Evolutionary conservation across 2,797 vertebrate genomes (phyloP).

Genomic region (Hirundo rustica): DNA sequence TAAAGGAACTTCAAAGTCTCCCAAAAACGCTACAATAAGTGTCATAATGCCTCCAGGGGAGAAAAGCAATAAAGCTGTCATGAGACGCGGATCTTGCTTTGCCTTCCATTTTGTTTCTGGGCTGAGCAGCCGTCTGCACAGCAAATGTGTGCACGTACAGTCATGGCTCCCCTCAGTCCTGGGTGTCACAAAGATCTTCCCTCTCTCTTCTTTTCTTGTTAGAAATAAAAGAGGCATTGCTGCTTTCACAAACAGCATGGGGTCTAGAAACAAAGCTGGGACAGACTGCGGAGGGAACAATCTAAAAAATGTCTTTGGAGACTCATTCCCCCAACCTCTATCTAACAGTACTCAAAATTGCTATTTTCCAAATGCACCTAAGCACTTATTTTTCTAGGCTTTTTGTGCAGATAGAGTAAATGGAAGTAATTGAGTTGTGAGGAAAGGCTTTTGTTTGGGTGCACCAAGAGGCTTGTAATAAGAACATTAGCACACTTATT

Average conservation of each 20-base stretch:
- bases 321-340: neutral
- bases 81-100: neutral
- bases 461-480: slow-evolving; percentile 6
- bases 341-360: neutral
- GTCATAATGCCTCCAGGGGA: slow-evolving; percentile 40
- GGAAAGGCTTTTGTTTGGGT: neutral
- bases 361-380: slow-evolving; percentile 7
- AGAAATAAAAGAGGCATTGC: neutral
- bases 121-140: neutral
- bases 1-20: slow-evolving; percentile 67
- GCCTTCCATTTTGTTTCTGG: slow-evolving; percentile 53
- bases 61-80: slow-evolving; percentile 50
- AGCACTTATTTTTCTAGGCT: neutral
- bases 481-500: slow-evolving; percentile 46
- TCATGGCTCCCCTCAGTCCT: neutral
- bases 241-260: neutral
- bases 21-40: slow-evolving; percentile 54
- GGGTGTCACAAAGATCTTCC: neutral
- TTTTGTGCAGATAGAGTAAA: slow-evolving; percentile 2
- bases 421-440: slow-evolving; percentile 43
- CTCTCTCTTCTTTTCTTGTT: neutral
- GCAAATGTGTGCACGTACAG: neutral
- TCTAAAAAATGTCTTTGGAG: neutral
- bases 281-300: neutral
- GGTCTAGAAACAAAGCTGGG: neutral